Evolutionary conservation across 2,797 vertebrate species (phyloP).

Genomic region (Microtus agrestis): DNA sequence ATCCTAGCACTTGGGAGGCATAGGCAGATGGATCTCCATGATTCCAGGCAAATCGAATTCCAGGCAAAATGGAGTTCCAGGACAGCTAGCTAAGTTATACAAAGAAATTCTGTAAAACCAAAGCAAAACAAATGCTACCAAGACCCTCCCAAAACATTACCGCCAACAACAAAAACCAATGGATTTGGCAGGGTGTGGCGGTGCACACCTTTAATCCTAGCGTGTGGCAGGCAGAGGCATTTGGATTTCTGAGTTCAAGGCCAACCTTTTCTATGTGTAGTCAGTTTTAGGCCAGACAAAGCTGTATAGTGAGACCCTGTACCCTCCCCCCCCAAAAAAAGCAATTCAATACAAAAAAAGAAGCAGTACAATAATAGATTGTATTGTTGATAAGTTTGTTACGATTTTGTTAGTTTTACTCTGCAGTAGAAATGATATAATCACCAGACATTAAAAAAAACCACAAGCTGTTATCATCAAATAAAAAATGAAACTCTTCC

Average conservation of each 20-base stretch:
- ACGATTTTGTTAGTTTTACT: constrained; percentile 9
- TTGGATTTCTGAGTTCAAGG: background rate
- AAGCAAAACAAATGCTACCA: background rate
- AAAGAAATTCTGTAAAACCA: background rate
- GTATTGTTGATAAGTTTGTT: constrained; percentile 33
- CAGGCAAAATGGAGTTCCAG: background rate
- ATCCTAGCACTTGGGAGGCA: background rate
- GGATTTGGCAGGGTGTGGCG: background rate
- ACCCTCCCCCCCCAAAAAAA: background rate
- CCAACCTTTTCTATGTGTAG: background rate
- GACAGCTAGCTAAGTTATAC: background rate
- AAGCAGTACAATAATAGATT: background rate
- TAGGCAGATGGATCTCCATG: background rate
- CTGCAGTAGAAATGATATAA: constrained; percentile 42
- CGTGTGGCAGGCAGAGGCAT: background rate
- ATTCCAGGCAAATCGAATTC: background rate
- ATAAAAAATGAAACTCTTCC: constrained; percentile 22
- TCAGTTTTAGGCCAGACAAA: background rate
- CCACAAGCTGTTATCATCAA: background rate
- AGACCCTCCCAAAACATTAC: background rate
- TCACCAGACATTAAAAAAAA: constrained; percentile 25
- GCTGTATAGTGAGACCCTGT: background rate
- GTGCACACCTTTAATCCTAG: background rate
- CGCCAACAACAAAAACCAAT: background rate
- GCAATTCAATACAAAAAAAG: background rate